Base-by-base conservation (phyloP, 2,797 vertebrate species). In the Enteromius viviparus region DNA sequence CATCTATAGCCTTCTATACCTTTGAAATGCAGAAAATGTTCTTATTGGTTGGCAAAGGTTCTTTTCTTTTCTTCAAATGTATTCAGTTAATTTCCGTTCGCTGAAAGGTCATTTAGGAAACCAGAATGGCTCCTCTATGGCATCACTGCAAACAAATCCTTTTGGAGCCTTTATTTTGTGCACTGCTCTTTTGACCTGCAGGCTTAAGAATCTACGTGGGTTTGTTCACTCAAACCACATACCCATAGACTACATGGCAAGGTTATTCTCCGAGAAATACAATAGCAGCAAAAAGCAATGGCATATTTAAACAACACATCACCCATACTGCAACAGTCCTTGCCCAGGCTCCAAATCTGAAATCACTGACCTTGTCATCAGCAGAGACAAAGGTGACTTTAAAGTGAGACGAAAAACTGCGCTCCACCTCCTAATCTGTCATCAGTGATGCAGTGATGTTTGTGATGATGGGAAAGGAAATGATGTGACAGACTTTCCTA, bases 231-330 rank as follows among this genome's bases (percentile, higher is more conserved):
- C 71, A 80, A 72, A 82, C 42, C 70, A 37, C 10, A 17, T 40
- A 14, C 40, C 53, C 23, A 77, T 69, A 60, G 65, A 79, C 58
- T 80, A 42, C 74, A 77, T 75, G 80, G 75, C 83, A 86, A 84
- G 71, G 83, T 88, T 86, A 83, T 88, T 83, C 60, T 86, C 49
- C 29, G 21, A 55, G 83, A 77, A 75, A 70, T 32, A 65, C 69
- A 84, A 84, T 70, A 81, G 45, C 45, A 71, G 55, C 47, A 45
- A 29, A 65, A 84, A 74, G 42, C 55, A 77, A 53, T 53, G 75
- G 37, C 79, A 80, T 84, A 86, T 86, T 88, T 86, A 88, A 79
- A 84, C 76, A 83, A 84, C 66, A 60, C 62, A 82, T 83, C 81
- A 82, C 40, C 66, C 21, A 47, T 47, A 26, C 12, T 74, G 14